phyloP scores from a whole-genome alignment of 1,140 invertebrate genomes.

The Paraescarpia echinospica region DNA sequence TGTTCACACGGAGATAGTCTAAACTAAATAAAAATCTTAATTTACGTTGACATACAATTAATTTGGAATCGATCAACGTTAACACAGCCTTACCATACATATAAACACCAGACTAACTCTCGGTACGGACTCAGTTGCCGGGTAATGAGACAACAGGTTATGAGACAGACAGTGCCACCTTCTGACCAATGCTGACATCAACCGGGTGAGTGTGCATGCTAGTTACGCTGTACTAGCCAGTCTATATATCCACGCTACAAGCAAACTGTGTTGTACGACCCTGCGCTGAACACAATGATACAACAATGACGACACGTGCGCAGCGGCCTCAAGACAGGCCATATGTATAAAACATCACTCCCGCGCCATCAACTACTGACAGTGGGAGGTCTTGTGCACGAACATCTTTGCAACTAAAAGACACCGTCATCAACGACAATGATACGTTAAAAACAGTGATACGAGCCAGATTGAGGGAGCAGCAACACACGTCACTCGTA shows the following conservation, averaged over 20 bases:
- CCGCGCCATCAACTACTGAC: too few species aligned
- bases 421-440: background rate
- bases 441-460: conserved; percentile 1
- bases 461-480: background rate
- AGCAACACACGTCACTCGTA: background rate
- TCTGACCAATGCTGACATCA: background rate
- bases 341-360: background rate
- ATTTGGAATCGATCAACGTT: background rate
- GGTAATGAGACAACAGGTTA: background rate
- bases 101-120: background rate
- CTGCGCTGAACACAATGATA: background rate
- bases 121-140: background rate
- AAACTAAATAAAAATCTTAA: too few species aligned
- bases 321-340: background rate
- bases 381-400: background rate
- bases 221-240: background rate
- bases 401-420: background rate
- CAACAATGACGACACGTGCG: background rate
- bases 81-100: background rate
- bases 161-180: background rate
- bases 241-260: background rate
- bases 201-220: background rate
- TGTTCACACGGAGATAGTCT: too few species aligned
- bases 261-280: background rate
- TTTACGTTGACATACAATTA: background rate